Evolutionary conservation across 1,140 invertebrate genomes (phyloP).

Genomic region (Colletes latitarsis): DNA sequence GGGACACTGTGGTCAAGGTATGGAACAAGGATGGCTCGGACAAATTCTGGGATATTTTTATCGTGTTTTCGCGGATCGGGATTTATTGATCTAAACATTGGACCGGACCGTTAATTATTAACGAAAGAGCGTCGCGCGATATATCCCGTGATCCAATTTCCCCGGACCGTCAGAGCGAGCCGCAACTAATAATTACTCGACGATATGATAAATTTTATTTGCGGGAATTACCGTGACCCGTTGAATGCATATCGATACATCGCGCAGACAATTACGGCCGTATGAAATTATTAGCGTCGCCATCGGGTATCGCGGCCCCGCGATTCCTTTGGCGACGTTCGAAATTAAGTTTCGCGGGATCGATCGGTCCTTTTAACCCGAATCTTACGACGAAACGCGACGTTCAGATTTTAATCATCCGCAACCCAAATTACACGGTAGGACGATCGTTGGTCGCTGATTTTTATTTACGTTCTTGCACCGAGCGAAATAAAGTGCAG

Average conservation of each 20-base stretch:
- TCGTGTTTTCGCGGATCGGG: not conserved
- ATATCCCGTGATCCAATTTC: conserved; percentile 27
- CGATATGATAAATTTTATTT: conserved; percentile 40
- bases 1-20: too few species aligned
- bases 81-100: not conserved
- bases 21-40: not conserved
- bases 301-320: not conserved
- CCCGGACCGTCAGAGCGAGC: not conserved
- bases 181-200: conserved; percentile 42
- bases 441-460: too few species aligned
- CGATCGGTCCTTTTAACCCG: too few species aligned
- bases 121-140: not conserved
- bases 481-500: too few species aligned
- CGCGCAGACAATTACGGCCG: conserved; percentile 15
- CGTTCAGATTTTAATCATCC: too few species aligned
- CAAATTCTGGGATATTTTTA: not conserved
- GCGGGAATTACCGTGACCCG: conserved; percentile 9
- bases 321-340: not conserved
- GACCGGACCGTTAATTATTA: not conserved
- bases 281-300: conserved; percentile 11
- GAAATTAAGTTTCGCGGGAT: not conserved
- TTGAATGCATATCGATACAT: conserved; percentile 35
- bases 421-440: too few species aligned
- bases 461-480: too few species aligned
- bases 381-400: too few species aligned